phyloP scores from a whole-genome alignment of 2,113 vertebrate genomes.

The Hystrix cristata region DNA sequence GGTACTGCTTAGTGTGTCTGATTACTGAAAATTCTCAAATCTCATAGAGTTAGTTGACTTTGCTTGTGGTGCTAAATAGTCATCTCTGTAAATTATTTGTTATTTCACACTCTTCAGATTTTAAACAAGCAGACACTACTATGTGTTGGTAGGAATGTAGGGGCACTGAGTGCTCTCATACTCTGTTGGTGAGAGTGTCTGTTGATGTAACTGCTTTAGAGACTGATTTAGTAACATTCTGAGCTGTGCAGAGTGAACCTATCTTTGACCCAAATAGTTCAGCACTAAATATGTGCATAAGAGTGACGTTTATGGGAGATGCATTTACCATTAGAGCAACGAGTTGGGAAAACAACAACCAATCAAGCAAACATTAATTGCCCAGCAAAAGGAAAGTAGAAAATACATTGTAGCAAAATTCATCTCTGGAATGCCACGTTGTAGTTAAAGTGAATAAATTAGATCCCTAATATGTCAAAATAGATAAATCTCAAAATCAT shows the following conservation, averaged over 20 bases:
- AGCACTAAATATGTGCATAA: background rate
- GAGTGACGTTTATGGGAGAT: background rate
- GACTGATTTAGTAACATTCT: background rate
- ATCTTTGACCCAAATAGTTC: background rate
- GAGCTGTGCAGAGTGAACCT: background rate
- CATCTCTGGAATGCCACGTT: background rate
- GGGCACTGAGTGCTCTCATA: rapidly evolving
- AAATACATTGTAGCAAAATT: conserved; percentile 28
- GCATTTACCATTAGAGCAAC: background rate
- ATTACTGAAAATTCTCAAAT: background rate
- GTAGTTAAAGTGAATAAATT: background rate
- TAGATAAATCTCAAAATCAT: background rate
- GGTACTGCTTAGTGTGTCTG: background rate
- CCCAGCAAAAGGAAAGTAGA: background rate
- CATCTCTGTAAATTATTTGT: background rate
- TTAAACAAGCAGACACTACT: background rate
- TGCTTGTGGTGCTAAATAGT: background rate
- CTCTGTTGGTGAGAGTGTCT: rapidly evolving
- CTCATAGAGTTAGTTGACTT: background rate
- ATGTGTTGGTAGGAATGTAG: background rate
- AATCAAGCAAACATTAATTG: background rate
- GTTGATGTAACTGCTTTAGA: background rate
- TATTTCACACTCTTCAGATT: background rate
- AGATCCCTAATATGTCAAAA: background rate
- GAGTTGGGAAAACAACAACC: background rate